Conservation (phyloP, 2,797 vertebrate genomes). For the Falco biarmicus region DNA sequence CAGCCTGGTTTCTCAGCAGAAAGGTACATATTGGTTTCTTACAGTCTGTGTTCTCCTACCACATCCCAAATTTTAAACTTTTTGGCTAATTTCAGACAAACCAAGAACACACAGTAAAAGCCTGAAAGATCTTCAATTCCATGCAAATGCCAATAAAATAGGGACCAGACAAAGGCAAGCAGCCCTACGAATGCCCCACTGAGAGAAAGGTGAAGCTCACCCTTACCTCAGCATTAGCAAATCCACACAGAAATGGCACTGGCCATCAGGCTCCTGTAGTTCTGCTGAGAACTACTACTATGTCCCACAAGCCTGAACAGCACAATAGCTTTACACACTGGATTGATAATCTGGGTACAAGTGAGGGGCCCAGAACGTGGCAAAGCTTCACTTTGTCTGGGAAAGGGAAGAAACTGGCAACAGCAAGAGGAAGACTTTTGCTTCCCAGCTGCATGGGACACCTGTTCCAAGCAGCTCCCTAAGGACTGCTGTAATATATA, state of each 20-base stretch:
- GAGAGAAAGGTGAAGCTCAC: not conserved
- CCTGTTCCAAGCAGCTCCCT: not conserved
- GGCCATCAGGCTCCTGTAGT: not conserved
- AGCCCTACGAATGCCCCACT: no score
- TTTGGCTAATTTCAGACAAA: not conserved
- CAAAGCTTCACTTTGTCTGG: not conserved
- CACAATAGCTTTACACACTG: not conserved
- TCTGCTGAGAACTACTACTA: not conserved
- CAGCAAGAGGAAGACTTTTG: not conserved
- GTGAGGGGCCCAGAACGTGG: rapidly evolving
- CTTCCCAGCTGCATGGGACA: not conserved
- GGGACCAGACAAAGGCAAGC: not conserved
- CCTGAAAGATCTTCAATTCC: not conserved
- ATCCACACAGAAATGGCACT: not conserved
- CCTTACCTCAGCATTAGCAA: not conserved
- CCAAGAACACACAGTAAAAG: not conserved
- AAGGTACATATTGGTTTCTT: not conserved
- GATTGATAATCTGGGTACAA: not conserved
- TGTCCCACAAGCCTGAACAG: not conserved
- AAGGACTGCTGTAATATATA: not conserved
- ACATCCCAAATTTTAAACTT: not conserved
- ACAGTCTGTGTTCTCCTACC: not conserved
- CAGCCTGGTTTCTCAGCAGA: not conserved
- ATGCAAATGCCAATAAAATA: not conserved
- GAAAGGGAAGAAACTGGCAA: not conserved